Base-by-base conservation (phyloP, 1,140 invertebrate species). In the Temnothorax longispinosus region DNA sequence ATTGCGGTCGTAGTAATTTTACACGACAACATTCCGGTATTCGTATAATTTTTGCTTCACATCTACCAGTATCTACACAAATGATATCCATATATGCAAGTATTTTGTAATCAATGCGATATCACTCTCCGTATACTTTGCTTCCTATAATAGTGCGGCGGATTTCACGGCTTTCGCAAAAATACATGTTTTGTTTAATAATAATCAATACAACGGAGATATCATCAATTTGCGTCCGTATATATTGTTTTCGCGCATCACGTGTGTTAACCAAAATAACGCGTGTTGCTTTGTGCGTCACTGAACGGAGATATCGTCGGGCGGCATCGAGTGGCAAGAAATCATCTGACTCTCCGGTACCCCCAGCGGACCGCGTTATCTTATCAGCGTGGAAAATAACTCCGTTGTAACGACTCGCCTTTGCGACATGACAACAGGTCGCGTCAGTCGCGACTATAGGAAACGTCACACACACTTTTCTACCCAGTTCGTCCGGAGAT, bases 311-410 rank as follows among this genome's bases (percentile, higher is more conserved):
- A 81, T 71, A 81, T 41, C n/a, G 8, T 41, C 64, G 47, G 8
- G n/a, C 62, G 77, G 71, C 77, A 80, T 52, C 47, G 11, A 67
- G n/a, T 38, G 35, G 41, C 44, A 10, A 69, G 64, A 69, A 71
- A 71, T 81, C 47, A 81, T 64, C 18, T 13, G 56, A 82, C 21
- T 72, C 21, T 72, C 6, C 21, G 77, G 54, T 85, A 72, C 87
- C 88, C 87, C 89, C 89, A 87, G 85, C 87, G 54, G 44, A 87
- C 27, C 41, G 52, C 52, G 32, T 65, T 87, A 87, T 89, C 88
- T 89, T 89, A 89, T 89, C 82, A 21, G 3, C 32, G 50, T 86
- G 87, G 87, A 88, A 90, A 88, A 88, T 85, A 90, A 90, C 77
- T 76, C 21, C 32, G 56, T 58, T 69, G 32, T 1, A 7, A 15